These are phyloP conservation scores for Numenius phaeopus DNA, from an alignment of 2,797 vertebrate species.

Conservation along the genomic window DNA sequence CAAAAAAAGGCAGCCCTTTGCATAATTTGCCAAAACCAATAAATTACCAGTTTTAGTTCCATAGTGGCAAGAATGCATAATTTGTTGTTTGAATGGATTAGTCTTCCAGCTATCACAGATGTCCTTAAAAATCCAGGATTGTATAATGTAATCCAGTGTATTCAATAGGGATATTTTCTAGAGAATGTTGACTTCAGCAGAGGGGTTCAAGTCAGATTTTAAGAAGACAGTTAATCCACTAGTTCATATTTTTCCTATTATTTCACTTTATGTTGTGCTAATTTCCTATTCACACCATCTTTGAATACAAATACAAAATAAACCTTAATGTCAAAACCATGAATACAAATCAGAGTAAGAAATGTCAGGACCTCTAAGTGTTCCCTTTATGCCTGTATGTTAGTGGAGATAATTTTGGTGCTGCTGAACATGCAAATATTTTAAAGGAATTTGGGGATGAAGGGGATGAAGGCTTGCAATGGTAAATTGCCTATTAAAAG, in stretches of 20 bases:
- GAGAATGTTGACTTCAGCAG: neutral
- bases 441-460: neutral
- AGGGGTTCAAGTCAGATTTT: neutral
- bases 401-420: neutral
- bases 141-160: neutral
- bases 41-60: neutral
- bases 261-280: neutral
- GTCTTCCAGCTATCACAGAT: slow-evolving; percentile 15
- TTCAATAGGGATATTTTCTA: neutral
- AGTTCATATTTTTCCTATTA: neutral
- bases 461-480: neutral
- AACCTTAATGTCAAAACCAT: neutral
- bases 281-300: neutral
- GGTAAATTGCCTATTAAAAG: neutral
- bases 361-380: neutral
- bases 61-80: neutral
- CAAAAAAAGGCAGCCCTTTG: neutral
- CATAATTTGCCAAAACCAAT: neutral
- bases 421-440: slow-evolving; percentile 13
- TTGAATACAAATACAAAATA: slow-evolving; percentile 16
- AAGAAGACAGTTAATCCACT: neutral
- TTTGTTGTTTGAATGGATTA: slow-evolving; percentile 1
- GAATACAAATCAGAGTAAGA: slow-evolving; percentile 3
- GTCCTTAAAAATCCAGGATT: neutral
- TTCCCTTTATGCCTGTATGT: neutral